These are phyloP conservation scores for Diabrotica virgifera DNA, from an alignment of 1,140 invertebrate species.

Conservation along the genomic window DNA sequence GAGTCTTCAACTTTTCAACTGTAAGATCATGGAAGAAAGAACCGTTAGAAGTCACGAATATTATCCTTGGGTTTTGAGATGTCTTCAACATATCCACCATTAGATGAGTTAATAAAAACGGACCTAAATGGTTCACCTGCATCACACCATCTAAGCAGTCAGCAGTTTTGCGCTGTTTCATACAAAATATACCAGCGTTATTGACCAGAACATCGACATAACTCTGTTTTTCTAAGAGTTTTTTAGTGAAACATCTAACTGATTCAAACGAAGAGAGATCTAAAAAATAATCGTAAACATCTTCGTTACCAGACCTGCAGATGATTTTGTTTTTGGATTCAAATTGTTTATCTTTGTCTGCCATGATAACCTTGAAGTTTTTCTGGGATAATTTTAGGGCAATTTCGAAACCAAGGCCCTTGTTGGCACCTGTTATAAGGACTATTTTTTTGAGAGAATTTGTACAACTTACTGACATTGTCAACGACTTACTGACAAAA, in stretches of 20 bases:
- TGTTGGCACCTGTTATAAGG: constrained; percentile 82
- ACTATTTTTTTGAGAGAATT: constrained; percentile 63
- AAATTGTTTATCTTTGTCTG: constrained; percentile 75
- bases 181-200: constrained; percentile 57
- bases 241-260: constrained; percentile 52
- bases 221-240: constrained; percentile 50
- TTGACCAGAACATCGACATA: constrained; percentile 66
- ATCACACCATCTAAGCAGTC: constrained; percentile 61
- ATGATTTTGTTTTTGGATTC: constrained; percentile 55
- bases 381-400: constrained; percentile 73
- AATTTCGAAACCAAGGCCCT: constrained; percentile 87
- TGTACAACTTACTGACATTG: constrained; percentile 3
- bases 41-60: constrained; percentile 38
- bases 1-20: constrained; percentile 27
- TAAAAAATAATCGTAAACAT: constrained; percentile 26
- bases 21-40: constrained; percentile 30
- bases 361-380: constrained; percentile 82
- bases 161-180: constrained; percentile 48
- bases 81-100: constrained; percentile 51
- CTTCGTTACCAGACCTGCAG: constrained; percentile 35
- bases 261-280: constrained; percentile 54
- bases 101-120: constrained; percentile 63
- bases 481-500: neutral
- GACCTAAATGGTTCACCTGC: constrained; percentile 65
- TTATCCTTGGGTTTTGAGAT: constrained; percentile 34